Conservation (phyloP, 2,113 vertebrate species). For the Porphyrio hochstetteri region DNA sequence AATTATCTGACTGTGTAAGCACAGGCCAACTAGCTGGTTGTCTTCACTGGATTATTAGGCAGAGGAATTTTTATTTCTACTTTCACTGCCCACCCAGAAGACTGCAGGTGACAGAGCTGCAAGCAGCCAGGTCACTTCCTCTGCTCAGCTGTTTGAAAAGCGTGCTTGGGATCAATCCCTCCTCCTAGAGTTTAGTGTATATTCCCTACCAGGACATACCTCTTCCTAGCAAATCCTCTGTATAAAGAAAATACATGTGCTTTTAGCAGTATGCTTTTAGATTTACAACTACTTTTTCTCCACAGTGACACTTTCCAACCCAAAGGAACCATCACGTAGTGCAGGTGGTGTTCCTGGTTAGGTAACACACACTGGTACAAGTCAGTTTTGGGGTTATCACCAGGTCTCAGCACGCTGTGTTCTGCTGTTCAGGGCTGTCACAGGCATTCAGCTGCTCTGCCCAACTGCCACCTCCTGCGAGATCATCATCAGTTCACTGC, state of each 20-base stretch:
- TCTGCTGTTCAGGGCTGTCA: not conserved
- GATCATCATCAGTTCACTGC: not conserved
- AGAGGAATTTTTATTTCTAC: not conserved
- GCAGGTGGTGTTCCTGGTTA: not conserved
- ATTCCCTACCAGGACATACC: not conserved
- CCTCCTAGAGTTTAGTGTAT: not conserved
- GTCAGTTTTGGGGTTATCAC: not conserved
- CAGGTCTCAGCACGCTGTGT: not conserved
- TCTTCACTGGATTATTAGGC: accelerated
- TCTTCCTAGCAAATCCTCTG: not conserved
- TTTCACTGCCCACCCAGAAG: not conserved
- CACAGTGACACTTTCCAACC: not conserved
- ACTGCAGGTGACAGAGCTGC: not conserved
- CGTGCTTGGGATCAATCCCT: not conserved
- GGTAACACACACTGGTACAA: not conserved
- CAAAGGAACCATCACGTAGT: not conserved
- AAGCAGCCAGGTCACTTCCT: not conserved
- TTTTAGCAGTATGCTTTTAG: not conserved
- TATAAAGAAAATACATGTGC: not conserved
- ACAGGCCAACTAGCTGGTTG: not conserved
- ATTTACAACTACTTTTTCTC: not conserved
- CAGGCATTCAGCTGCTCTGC: not conserved
- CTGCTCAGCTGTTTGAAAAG: not conserved
- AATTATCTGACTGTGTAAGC: not conserved
- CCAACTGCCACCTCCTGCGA: not conserved